These are phyloP conservation scores for Micronisus gabar DNA, from an alignment of 2,113 vertebrate genomes.

Conservation along the genomic window DNA sequence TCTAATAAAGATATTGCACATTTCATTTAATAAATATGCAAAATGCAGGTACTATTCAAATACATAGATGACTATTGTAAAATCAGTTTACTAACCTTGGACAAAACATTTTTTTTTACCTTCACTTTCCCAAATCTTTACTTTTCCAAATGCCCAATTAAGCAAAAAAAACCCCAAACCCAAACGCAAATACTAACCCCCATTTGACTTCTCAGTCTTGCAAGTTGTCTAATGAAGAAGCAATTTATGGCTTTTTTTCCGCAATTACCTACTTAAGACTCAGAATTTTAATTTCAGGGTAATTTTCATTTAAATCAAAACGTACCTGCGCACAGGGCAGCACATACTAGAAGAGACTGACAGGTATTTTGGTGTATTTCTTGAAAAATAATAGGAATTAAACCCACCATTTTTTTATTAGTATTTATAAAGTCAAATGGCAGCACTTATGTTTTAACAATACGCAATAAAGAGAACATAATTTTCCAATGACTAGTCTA, in stretches of 20 bases:
- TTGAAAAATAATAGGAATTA: not conserved
- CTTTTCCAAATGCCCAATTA: not conserved
- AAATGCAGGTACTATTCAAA: not conserved
- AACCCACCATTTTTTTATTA: not conserved
- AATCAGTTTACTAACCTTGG: not conserved
- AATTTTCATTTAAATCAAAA: slow-evolving; percentile 8
- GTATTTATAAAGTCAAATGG: slow-evolving; percentile 24
- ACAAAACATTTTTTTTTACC: not conserved
- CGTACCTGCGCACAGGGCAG: not conserved
- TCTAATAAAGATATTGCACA: not conserved
- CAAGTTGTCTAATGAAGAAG: not conserved
- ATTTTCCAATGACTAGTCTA: slow-evolving; percentile 29
- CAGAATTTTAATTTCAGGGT: not conserved
- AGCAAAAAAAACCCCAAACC: not conserved
- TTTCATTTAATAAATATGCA: not conserved
- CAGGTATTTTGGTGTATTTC: not conserved
- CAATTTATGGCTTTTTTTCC: not conserved
- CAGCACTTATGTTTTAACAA: slow-evolving; percentile 37
- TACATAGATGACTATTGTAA: not conserved
- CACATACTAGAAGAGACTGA: not conserved
- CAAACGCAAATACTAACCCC: not conserved
- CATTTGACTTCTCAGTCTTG: not conserved
- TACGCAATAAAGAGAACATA: not conserved
- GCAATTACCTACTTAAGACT: not conserved
- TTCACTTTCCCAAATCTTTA: not conserved